phyloP scores from a whole-genome alignment of 2,113 vertebrate species.

The Crotophaga sulcirostris region DNA sequence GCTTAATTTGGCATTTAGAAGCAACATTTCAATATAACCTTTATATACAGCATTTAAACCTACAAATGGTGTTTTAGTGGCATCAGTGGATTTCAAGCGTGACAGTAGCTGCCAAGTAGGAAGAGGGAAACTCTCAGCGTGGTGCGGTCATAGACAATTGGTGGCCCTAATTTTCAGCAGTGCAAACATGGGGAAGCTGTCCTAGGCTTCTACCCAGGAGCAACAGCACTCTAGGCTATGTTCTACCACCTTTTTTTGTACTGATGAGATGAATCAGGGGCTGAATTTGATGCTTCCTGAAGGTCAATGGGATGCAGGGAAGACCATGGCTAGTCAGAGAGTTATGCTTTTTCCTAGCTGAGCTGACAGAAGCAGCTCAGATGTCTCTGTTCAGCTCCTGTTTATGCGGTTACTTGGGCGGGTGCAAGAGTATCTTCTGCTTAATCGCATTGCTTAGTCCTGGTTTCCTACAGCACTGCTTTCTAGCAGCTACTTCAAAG shows the following conservation, averaged over 20 bases:
- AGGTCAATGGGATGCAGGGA: fast-evolving
- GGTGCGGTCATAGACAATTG: not conserved
- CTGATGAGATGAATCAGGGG: not conserved
- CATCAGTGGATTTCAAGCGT: not conserved
- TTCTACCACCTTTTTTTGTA: not conserved
- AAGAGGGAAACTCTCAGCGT: not conserved
- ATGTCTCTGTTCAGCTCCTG: not conserved
- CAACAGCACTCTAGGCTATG: not conserved
- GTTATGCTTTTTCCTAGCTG: not conserved
- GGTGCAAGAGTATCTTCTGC: not conserved
- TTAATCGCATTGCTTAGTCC: not conserved
- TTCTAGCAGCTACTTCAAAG: not conserved
- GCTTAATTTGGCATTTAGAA: not conserved
- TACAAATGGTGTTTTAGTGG: not conserved
- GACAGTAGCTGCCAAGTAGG: not conserved
- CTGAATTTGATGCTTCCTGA: not conserved
- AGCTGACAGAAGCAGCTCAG: not conserved
- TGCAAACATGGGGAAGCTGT: not conserved
- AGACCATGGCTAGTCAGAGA: not conserved
- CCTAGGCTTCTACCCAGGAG: not conserved
- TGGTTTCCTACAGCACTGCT: not conserved
- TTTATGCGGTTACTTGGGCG: not conserved
- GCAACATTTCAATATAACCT: not conserved
- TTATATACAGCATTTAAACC: not conserved
- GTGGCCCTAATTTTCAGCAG: not conserved